Conservation (phyloP, 2,888 invertebrate species). For the Rhyacophila evoluta region DNA sequence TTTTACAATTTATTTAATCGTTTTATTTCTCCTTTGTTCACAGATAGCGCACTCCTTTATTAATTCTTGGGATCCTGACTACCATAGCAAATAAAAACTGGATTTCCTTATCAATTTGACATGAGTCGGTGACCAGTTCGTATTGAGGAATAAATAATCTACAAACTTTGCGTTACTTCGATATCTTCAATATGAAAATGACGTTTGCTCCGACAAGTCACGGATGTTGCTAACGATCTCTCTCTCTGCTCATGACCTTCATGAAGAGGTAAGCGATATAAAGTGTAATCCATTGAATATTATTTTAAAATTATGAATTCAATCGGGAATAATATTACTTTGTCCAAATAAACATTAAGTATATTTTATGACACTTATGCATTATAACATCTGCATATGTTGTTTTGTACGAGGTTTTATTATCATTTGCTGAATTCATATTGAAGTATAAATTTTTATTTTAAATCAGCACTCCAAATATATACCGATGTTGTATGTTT, state of each 20-base stretch:
- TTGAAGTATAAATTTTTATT: no score
- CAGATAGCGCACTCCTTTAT: not conserved
- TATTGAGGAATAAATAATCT: no score
- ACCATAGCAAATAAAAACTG: not conserved
- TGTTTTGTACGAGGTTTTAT: no score
- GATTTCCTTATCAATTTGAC: not conserved
- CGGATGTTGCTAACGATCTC: not conserved
- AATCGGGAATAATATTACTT: no score
- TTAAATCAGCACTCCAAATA: no score
- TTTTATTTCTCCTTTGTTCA: not conserved
- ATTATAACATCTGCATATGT: no score
- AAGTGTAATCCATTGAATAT: no score
- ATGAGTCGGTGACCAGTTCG: not conserved
- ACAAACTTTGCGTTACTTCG: not conserved
- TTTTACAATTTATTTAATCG: no score
- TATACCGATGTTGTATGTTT: not conserved
- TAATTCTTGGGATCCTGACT: not conserved
- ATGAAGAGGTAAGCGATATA: slow-evolving; percentile 33
- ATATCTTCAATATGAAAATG: not conserved
- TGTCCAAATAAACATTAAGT: no score
- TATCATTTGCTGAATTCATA: no score
- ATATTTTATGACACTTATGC: no score
- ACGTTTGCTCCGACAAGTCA: not conserved
- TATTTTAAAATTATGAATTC: no score
- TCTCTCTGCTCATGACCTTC: slow-evolving; percentile 33